phyloP scores from a whole-genome alignment of 2,113 vertebrate species.

The Serilophus lunatus region DNA sequence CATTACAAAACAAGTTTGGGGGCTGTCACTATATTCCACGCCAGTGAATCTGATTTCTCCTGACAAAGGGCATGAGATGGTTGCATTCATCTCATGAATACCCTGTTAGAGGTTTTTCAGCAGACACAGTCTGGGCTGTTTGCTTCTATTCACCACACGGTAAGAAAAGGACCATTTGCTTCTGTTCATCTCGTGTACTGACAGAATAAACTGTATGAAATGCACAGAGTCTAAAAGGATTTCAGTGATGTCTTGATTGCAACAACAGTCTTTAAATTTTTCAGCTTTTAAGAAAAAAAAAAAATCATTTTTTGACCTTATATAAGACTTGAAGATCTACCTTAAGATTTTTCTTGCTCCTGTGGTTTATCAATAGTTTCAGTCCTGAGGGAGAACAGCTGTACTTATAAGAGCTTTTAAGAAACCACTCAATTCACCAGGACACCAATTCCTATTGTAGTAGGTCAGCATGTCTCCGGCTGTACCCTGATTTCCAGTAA shows the following conservation, averaged over 20 bases:
- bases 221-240: neutral
- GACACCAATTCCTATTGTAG: neutral
- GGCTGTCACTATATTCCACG: constrained; percentile 21
- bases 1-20: constrained; percentile 7
- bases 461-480: neutral
- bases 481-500: constrained; percentile 24
- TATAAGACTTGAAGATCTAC: neutral
- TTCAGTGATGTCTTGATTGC: neutral
- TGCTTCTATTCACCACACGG: neutral
- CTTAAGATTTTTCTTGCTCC: neutral
- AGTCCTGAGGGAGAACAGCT: neutral
- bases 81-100: constrained; percentile 48
- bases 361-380: neutral
- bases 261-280: neutral
- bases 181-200: neutral
- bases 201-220: neutral
- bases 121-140: neutral
- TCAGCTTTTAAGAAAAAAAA: neutral
- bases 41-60: neutral
- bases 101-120: constrained; percentile 12
- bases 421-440: constrained; percentile 2
- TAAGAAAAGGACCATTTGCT: constrained; percentile 45
- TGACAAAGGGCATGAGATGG: constrained; percentile 37
- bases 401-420: constrained; percentile 10
- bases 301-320: neutral